Evolutionary conservation across 1,140 invertebrate species (phyloP), one percentile per base, ranked within the genome.

Genomic region (Brachionus sp.): DNA sequence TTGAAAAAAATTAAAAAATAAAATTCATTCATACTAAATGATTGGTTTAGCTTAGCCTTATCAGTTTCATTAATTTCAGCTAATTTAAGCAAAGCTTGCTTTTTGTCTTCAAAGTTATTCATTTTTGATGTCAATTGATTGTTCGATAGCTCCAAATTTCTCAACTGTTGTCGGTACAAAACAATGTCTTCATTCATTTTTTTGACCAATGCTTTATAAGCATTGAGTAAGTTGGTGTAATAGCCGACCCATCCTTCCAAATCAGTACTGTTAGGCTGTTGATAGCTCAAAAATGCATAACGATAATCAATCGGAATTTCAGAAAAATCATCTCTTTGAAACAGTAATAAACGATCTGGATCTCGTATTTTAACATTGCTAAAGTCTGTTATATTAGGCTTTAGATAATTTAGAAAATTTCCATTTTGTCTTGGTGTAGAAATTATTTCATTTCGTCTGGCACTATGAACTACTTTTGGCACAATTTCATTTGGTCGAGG

Each of bases 61-160:
- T 82, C 78, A 25, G 46, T 66, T 82, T 82, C 57, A 50, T 82
- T 66, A 10, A 64, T 44, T 50, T 82, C 78, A 44, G 57, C 53
- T 1, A 82, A 13, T 68, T 82, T 66, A 6, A 66, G 16, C 39
- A 82, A 68, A 46, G 33, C 78, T 29, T 33, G 35, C 19, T 82
- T 82, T 35, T 82, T 82, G n/a, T 82, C 57, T 3, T 82, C 57
- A 42, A 82, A 82, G 25, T 82, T 82, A 10, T 42, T 66, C 53
- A 82, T 82, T 66, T 25, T 44, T 4, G 57, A 66, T 2, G 12
- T 68, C 37, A 82, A 70, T n/a, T 82, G 53, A 7, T 1, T 23
- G 35, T 82, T 82, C 1, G 78, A 46, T 16, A 66, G 13, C 35
- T 64, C 57, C 19, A 82, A 66, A 23, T 42, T 66, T 82, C 57